These are phyloP conservation scores for Aix galericulata DNA, from an alignment of 2,113 vertebrate genomes.

Conservation along the genomic window DNA sequence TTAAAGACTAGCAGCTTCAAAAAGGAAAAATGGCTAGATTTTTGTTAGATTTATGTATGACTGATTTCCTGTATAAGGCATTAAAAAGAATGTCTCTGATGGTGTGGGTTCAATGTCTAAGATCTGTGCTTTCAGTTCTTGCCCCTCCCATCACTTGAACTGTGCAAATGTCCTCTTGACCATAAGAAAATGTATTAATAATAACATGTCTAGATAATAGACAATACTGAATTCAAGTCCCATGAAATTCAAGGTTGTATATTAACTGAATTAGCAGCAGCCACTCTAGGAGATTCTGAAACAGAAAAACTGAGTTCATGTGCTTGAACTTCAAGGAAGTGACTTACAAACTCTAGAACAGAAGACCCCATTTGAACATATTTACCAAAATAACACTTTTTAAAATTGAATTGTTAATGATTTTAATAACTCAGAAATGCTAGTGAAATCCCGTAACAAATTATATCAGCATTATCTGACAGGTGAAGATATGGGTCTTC, in stretches of 20 bases:
- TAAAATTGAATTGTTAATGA: neutral
- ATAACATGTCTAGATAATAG: neutral
- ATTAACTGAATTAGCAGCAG: neutral
- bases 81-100: neutral
- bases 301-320: neutral
- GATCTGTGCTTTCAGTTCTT: neutral
- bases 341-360: neutral
- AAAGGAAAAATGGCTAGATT: neutral
- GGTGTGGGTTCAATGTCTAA: neutral
- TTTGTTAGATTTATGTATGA: neutral
- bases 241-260: neutral
- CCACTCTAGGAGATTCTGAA: neutral
- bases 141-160: neutral
- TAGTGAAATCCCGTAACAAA: neutral
- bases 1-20: neutral
- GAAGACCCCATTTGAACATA: rapidly evolving
- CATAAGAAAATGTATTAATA: neutral
- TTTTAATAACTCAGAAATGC: neutral
- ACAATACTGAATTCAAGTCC: neutral
- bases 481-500: neutral
- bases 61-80: neutral
- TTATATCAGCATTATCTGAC: neutral
- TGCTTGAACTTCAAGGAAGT: neutral
- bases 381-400: neutral
- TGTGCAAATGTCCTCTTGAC: neutral